Evolutionary conservation across 30 jellyfish, hydroid and myxozoan genomes (phyloP).

Genomic region (Aurelia aurita): DNA sequence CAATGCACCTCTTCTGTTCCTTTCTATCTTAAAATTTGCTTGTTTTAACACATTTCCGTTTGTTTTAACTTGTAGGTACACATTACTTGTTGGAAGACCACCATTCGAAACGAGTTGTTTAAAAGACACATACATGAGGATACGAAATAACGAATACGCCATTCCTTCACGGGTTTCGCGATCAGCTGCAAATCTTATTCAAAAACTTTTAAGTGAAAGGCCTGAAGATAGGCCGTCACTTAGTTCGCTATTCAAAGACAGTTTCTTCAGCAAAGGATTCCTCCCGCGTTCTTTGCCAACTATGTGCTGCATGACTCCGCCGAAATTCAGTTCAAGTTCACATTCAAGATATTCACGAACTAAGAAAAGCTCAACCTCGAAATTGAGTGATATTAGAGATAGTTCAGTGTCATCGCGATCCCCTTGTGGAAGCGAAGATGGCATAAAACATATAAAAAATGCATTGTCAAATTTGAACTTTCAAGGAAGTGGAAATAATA

Average conservation of each 20-base stretch:
- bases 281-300: constrained; percentile 92
- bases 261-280: constrained; percentile 94
- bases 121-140: constrained; percentile 95
- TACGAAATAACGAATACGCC: constrained; percentile 96
- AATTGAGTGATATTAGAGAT: constrained; percentile 34
- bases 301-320: constrained; percentile 96
- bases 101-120: constrained; percentile 97
- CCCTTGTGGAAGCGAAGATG: constrained; percentile 68
- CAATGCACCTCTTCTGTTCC: neutral
- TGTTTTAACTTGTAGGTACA: constrained; percentile 73
- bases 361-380: constrained; percentile 13
- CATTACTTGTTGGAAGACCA: constrained; percentile 97
- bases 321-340: constrained; percentile 83
- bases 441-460: constrained; percentile 58
- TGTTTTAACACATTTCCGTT: neutral
- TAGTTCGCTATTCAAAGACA: constrained; percentile 80
- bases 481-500: constrained; percentile 47
- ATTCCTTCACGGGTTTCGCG: constrained; percentile 95
- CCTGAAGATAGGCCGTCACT: constrained; percentile 97
- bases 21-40: neutral
- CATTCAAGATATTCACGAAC: constrained; percentile 49
- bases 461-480: constrained; percentile 82
- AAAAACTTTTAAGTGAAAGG: constrained; percentile 88
- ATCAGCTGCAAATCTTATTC: constrained; percentile 94
- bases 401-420: constrained; percentile 44